These are phyloP conservation scores for Smittia aterrima DNA, from an alignment of 2,888 invertebrate species.

Conservation along the genomic window DNA sequence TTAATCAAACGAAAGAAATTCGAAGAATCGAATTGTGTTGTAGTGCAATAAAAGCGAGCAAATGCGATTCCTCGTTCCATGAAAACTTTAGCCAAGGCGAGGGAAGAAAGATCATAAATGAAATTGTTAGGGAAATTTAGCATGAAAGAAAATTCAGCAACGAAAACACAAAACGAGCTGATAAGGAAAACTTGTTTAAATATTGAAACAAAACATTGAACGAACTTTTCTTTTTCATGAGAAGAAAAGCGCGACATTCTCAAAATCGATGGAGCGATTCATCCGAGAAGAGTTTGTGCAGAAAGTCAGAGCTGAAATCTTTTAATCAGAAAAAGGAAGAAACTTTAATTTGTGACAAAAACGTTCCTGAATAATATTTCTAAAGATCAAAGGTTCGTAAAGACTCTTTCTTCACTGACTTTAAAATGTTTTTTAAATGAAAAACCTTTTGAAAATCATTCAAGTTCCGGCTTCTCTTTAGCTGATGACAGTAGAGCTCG, in stretches of 20 bases:
- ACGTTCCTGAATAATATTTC: no score
- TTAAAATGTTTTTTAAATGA: no score
- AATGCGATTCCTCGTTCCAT: neutral
- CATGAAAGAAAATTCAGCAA: neutral
- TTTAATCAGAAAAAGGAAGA: no score
- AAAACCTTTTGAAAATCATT: no score
- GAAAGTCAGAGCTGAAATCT: neutral
- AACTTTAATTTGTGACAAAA: no score
- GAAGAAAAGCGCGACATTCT: neutral
- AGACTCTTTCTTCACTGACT: no score
- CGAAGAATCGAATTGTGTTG: constrained; percentile 23
- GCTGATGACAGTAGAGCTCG: no score
- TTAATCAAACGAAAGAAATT: constrained; percentile 7
- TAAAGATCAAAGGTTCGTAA: no score
- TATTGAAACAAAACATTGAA: neutral
- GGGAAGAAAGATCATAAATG: neutral
- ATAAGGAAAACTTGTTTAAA: constrained; percentile 7
- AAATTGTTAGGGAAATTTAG: neutral
- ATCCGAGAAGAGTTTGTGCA: neutral
- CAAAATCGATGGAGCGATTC: neutral
- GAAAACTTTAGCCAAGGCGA: neutral
- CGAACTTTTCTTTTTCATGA: neutral
- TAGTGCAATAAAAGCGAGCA: constrained; percentile 11
- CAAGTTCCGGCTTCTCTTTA: no score
- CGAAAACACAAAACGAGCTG: neutral